Evolutionary conservation across 2,113 vertebrate species (phyloP).

Genomic region (Motacilla tschutschensis): DNA sequence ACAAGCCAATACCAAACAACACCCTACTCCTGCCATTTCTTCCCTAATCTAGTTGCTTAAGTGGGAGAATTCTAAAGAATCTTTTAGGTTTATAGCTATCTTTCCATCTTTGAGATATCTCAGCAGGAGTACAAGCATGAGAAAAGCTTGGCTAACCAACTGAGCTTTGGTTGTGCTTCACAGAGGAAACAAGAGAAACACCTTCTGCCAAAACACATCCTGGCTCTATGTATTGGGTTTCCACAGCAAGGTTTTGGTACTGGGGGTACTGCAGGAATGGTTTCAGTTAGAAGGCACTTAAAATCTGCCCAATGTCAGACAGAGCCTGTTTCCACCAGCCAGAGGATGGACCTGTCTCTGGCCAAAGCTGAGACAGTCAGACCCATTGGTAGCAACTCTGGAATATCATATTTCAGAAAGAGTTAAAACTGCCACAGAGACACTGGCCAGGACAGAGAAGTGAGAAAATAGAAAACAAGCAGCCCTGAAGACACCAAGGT

Average conservation of each 20-base stretch:
- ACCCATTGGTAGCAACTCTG: fast-evolving
- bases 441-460: not conserved
- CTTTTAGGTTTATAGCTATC: not conserved
- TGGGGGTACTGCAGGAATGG: fast-evolving
- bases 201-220: not conserved
- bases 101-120: not conserved
- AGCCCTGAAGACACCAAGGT: not conserved
- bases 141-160: not conserved
- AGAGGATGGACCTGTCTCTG: fast-evolving
- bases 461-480: not conserved
- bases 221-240: not conserved
- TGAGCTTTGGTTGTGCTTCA: not conserved
- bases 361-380: not conserved
- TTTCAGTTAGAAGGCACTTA: not conserved
- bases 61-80: not conserved
- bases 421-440: not conserved
- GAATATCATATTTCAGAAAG: not conserved
- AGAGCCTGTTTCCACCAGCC: not conserved
- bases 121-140: not conserved
- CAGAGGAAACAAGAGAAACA: not conserved
- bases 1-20: not conserved
- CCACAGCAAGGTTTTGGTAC: not conserved
- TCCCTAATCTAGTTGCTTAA: not conserved
- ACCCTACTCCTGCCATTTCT: fast-evolving
- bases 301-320: fast-evolving